Conservation (phyloP, 2,113 vertebrate genomes). For the Nicator chloris region DNA sequence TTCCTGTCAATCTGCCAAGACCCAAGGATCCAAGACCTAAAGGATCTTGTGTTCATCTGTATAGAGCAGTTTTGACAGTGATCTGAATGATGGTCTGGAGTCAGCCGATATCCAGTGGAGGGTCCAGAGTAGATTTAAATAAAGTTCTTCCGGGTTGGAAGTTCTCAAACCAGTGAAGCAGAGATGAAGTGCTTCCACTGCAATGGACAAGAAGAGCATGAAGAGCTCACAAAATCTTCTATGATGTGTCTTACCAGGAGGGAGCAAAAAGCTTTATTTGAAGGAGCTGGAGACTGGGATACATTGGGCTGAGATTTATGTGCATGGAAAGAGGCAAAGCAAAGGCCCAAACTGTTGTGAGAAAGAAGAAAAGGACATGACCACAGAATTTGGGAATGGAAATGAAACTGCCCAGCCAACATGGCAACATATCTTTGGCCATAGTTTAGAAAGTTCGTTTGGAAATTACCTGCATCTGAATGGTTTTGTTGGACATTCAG, state of each 20-base stretch:
- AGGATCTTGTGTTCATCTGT: not conserved
- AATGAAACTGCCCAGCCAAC: not conserved
- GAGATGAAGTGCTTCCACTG: not conserved
- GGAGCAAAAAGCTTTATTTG: not conserved
- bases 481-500: not conserved
- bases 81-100: not conserved
- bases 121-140: not conserved
- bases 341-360: not conserved
- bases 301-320: not conserved
- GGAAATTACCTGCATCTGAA: not conserved
- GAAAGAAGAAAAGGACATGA: not conserved
- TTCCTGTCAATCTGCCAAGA: too few species aligned
- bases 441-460: not conserved
- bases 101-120: not conserved
- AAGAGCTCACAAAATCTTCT: not conserved
- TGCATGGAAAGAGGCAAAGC: not conserved
- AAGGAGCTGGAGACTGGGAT: not conserved
- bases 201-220: not conserved
- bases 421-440: not conserved
- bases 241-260: not conserved
- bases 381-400: not conserved
- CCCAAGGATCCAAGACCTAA: not conserved
- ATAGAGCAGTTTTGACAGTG: not conserved
- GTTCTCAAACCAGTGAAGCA: not conserved
- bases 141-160: not conserved